These are phyloP conservation scores for Phenganax stokvisi DNA, from an alignment of 92 coral and sea anemone genomes.

Conservation along the genomic window DNA sequence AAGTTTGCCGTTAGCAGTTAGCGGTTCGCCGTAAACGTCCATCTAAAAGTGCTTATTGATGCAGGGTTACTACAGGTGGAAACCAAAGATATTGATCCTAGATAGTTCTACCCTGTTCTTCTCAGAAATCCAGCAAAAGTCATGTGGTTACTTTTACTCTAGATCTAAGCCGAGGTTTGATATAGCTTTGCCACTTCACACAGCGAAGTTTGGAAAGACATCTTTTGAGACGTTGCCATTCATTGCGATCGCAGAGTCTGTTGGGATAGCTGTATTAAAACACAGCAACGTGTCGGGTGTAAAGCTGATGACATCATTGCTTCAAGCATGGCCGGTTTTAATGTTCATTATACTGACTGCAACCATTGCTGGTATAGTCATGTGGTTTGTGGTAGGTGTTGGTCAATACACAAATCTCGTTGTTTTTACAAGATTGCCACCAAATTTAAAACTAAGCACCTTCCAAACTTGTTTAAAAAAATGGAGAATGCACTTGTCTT, in stretches of 20 bases:
- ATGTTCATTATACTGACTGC: conserved; percentile 87
- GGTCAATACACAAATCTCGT: neutral
- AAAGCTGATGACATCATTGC: conserved; percentile 67
- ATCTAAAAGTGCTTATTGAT: too few relatives aligned
- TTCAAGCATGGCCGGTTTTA: conserved; percentile 90
- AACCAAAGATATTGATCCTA: too few relatives aligned
- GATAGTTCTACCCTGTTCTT: too few relatives aligned
- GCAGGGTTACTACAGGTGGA: too few relatives aligned
- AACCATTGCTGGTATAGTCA: conserved; percentile 73
- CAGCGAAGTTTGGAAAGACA: conserved; percentile 9
- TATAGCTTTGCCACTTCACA: conserved; percentile 23
- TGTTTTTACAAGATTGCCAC: neutral
- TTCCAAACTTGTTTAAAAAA: neutral
- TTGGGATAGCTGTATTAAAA: conserved; percentile 76
- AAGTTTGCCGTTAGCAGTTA: too few relatives aligned
- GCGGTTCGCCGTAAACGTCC: too few relatives aligned
- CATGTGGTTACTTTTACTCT: neutral
- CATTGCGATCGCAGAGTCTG: conserved; percentile 65
- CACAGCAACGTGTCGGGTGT: conserved; percentile 74
- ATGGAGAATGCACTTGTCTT: neutral
- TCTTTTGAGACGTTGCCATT: conserved; percentile 40
- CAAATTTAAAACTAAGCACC: neutral
- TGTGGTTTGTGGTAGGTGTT: conserved; percentile 79
- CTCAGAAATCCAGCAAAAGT: neutral
- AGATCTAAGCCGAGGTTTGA: conserved; percentile 10